A percentile compares a stretch with the other conserved stretches of the same genome.
Evolutionary conservation across 2,113 vertebrate species (phyloP).

Genomic region (Dendropsophus ebraccatus): DNA sequence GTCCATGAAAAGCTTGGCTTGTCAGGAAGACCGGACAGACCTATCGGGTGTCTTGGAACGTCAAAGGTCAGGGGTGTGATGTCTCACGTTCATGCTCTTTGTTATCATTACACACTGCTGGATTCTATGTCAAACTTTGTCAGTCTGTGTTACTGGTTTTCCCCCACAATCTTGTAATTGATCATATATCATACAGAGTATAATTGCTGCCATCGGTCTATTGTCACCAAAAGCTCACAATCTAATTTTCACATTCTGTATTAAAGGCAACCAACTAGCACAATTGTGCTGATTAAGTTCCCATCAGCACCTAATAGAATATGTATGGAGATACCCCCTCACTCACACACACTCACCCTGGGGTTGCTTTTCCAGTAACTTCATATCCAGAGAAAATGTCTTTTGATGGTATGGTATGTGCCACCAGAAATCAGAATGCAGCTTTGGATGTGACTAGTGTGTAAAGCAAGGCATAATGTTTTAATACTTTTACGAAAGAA

Average conservation of each 20-base stretch:
- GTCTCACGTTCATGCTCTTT: neutral
- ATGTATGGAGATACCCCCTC: too few relatives aligned
- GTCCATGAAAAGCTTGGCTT: constrained; percentile 93
- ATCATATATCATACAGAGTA: neutral
- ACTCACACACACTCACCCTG: too few relatives aligned
- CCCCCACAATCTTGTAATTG: neutral
- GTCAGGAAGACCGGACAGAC: constrained; percentile 91
- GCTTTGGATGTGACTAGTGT: neutral
- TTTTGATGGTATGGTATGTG: too few relatives aligned
- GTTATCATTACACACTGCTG: neutral
- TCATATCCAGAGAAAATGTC: too few relatives aligned
- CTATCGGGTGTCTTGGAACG: constrained; percentile 94
- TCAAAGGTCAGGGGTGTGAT: constrained; percentile 83
- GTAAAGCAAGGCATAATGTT: too few relatives aligned
- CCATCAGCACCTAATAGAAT: too few relatives aligned
- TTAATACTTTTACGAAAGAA: too few relatives aligned
- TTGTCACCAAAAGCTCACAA: neutral
- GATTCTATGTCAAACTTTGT: neutral
- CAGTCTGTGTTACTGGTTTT: neutral
- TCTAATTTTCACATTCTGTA: neutral
- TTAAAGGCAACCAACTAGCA: too few relatives aligned
- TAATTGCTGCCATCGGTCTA: neutral
- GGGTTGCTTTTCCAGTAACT: too few relatives aligned
- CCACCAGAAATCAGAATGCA: neutral
- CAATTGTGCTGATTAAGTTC: too few relatives aligned